phyloP scores from a whole-genome alignment of 2,797 vertebrate genomes.

The Synanceia verrucosa region DNA sequence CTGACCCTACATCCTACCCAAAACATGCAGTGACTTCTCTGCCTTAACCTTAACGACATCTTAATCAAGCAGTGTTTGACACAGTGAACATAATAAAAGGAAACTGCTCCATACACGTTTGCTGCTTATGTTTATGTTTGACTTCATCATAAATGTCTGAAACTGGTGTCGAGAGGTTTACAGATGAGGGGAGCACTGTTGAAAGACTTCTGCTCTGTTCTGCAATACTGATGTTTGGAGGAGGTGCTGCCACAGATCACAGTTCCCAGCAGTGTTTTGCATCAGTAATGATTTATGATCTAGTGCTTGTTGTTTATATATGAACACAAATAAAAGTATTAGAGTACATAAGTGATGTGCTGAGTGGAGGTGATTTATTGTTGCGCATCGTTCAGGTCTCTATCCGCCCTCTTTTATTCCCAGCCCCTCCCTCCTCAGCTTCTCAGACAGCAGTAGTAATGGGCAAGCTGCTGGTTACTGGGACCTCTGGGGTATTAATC shows the following conservation, averaged over 20 bases:
- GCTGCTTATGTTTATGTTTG: constrained; percentile 6
- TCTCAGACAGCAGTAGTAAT: constrained; percentile 43
- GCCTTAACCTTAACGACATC: background rate
- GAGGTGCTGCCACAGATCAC: background rate
- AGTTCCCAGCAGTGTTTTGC: background rate
- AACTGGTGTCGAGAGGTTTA: constrained; percentile 12
- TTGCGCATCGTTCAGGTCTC: constrained; percentile 15
- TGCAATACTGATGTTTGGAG: background rate
- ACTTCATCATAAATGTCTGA: background rate
- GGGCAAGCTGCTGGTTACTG: constrained; percentile 31
- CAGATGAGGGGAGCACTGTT: background rate
- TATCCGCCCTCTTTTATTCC: background rate
- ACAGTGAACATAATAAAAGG: background rate
- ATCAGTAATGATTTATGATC: background rate
- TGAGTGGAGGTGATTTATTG: constrained; percentile 44
- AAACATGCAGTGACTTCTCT: background rate
- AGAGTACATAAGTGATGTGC: background rate
- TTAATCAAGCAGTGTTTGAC: background rate
- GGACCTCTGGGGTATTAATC: constrained; percentile 71
- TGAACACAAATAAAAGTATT: constrained; percentile 17
- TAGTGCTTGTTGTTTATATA: constrained; percentile 6
- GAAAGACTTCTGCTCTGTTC: background rate
- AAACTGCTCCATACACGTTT: background rate
- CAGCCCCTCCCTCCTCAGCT: constrained; percentile 30
- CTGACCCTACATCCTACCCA: background rate